Conservation (phyloP, 2,888 invertebrate genomes). For the Molorchus minor region DNA sequence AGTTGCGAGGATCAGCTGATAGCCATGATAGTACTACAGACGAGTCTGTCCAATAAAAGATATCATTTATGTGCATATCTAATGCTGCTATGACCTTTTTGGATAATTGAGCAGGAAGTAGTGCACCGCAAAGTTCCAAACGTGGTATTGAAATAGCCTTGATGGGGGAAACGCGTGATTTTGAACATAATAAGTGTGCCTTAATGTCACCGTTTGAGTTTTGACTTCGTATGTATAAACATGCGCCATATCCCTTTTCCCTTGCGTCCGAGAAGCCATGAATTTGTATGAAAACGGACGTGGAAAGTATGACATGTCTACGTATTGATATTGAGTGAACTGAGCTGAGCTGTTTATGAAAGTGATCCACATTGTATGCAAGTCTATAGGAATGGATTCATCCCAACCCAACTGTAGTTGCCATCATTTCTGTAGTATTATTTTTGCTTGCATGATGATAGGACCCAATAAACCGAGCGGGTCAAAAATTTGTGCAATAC, state of each 20-base stretch:
- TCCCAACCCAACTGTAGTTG: neutral
- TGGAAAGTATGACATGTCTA: neutral
- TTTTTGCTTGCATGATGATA: neutral
- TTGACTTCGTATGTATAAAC: neutral
- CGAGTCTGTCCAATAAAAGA: neutral
- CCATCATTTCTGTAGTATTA: neutral
- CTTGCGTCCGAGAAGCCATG: neutral
- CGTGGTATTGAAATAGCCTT: too few relatives aligned
- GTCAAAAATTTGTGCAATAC: neutral
- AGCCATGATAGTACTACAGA: neutral
- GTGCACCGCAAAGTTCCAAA: constrained; percentile 1
- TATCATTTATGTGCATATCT: neutral
- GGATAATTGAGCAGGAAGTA: neutral
- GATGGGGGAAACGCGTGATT: too few relatives aligned
- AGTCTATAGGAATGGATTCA: neutral
- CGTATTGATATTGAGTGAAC: neutral
- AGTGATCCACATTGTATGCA: neutral
- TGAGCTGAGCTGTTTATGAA: neutral
- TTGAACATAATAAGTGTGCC: neutral
- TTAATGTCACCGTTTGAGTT: neutral
- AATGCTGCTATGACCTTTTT: neutral
- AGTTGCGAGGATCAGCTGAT: too few relatives aligned
- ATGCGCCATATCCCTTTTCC: neutral
- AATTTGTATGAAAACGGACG: neutral
- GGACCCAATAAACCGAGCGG: neutral